Percentiles rank a stretch among this genome's conserved stretches.
Conservation (phyloP, 2,113 vertebrate species). For the Cololabis saira region DNA sequence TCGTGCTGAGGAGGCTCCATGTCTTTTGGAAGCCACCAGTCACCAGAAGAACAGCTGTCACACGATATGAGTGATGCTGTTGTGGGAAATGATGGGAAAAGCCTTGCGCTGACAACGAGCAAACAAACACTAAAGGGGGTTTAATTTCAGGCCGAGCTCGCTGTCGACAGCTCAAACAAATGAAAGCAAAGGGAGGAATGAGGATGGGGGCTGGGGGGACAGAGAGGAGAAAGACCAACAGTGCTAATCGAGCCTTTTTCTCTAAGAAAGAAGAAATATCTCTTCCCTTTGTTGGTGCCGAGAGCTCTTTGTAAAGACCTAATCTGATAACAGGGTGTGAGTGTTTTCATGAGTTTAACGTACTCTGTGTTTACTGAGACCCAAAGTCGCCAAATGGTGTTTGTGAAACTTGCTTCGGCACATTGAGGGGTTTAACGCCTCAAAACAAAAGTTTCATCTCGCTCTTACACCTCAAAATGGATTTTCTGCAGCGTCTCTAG, state of each 20-base stretch:
- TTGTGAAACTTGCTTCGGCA: constrained; percentile 41
- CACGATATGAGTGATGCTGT: constrained; percentile 34
- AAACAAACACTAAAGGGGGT: constrained; percentile 74
- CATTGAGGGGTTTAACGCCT: constrained; percentile 28
- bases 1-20: no score
- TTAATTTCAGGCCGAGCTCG: constrained; percentile 68
- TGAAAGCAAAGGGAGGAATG: constrained; percentile 59
- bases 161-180: constrained; percentile 71
- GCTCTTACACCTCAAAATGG: constrained; percentile 17
- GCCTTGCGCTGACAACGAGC: constrained; percentile 60
- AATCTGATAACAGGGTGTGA: constrained; percentile 71
- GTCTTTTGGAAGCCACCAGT: no score
- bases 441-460: constrained; percentile 48
- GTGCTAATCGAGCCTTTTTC: constrained; percentile 37
- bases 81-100: constrained; percentile 55
- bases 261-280: constrained; percentile 45
- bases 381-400: constrained; percentile 36
- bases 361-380: constrained; percentile 49
- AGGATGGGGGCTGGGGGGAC: not conserved
- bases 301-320: constrained; percentile 63
- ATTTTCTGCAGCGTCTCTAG: constrained; percentile 35
- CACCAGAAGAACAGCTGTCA: not conserved
- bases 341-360: constrained; percentile 57
- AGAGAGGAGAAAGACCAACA: constrained; percentile 38
- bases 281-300: constrained; percentile 49